phyloP scores from a whole-genome alignment of 2,113 vertebrate species.

The Lasiurus borealis region DNA sequence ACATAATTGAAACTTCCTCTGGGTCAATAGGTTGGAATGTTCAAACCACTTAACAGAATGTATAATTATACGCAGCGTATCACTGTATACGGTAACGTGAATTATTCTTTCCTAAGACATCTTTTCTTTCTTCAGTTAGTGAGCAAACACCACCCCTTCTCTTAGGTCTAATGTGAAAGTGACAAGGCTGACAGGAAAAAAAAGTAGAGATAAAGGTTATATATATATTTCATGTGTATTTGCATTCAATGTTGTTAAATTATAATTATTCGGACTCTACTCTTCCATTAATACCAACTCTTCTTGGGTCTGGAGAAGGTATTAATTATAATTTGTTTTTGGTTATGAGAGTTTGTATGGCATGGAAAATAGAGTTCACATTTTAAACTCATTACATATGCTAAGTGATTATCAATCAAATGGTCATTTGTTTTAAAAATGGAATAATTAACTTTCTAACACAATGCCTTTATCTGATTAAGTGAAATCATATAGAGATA shows the following conservation, averaged over 20 bases:
- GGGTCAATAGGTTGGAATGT: not conserved
- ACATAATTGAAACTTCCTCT: not conserved
- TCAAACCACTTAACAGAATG: not conserved
- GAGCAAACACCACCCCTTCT: not conserved
- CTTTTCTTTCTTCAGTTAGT: not conserved
- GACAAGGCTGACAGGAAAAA: not conserved
- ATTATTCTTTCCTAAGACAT: not conserved
- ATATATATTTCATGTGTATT: not conserved
- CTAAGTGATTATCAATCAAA: not conserved
- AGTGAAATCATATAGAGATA: not conserved
- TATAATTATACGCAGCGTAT: not conserved
- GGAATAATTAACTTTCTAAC: not conserved
- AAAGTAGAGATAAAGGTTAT: not conserved
- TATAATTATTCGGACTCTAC: not conserved
- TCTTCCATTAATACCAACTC: not conserved
- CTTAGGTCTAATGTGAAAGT: not conserved
- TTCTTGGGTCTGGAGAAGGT: not conserved
- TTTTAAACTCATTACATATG: not conserved
- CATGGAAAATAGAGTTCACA: not conserved
- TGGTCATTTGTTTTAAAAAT: not conserved
- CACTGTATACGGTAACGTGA: not conserved
- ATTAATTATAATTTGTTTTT: not conserved
- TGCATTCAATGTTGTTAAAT: not conserved
- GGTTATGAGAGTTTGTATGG: not conserved
- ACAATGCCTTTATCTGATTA: not conserved